Base-by-base conservation (phyloP, 2,888 invertebrate genomes). In the Caenorhabditis plicata region DNA sequence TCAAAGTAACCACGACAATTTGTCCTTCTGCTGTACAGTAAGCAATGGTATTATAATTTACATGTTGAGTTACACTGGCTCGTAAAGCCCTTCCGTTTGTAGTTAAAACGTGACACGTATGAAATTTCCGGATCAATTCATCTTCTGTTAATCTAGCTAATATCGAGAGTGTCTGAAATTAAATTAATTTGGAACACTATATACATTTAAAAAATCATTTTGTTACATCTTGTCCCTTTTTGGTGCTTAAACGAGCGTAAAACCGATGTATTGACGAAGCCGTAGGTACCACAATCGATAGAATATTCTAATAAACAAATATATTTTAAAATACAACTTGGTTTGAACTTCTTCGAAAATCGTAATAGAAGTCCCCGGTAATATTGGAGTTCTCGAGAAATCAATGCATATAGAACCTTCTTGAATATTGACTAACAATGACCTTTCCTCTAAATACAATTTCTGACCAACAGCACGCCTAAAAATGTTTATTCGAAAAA, bases 241-340 rank as follows among this genome's bases (percentile, higher is more conserved):
- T 8, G 2, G 17, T 17, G 7, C 27, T 31, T 26, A 67, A 45
- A 47, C 49, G 52, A 11, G 58, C 51, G 15, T 58, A 51, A 51
- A 77, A 73, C 9, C 74, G 64, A 46, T 77, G 74, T 25, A 77
- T 56, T n/a, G 71, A 63, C 5, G 73, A 73, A 25, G 74, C 74
- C 1, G 77, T 77, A 7, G 77, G 74, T 4, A 77, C 74, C 1
- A 74, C 60, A 13, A 77, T 51, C 7, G 65, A 55, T n/a, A 77
- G 38, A 11, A 75, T 39, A 9, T 50, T 58, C 23, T 51, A 31
- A 26, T 45, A 33, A 13, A 20, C 22, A 15, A 53, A 31, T 11
- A 31, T 25, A 25, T 42, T 17, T 9, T 36, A 36, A 9, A 9
- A 9, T 36, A 9, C 36, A 9, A 17, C n/a, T 36, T 32, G 3